Evolutionary conservation across 1,140 invertebrate species (phyloP).

Genomic region (Pachypsylla venusta): DNA sequence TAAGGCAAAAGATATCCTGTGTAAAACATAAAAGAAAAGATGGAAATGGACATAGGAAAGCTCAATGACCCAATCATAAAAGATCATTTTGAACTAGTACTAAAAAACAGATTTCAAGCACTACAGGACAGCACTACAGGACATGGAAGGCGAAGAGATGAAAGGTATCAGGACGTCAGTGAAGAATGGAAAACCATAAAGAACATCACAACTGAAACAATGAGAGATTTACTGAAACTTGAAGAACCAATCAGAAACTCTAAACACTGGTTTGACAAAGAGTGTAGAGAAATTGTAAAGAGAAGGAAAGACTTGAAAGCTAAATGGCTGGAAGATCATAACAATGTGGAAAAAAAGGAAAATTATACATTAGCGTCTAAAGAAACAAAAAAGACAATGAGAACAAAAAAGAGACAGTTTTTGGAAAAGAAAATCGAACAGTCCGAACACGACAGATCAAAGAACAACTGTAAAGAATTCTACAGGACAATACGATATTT

Average conservation of each 20-base stretch:
- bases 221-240: slow-evolving; percentile 11
- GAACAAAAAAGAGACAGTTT: slow-evolving; percentile 17
- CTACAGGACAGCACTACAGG: neutral
- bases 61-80: neutral
- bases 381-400: slow-evolving; percentile 16
- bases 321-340: slow-evolving; percentile 4
- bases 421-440: slow-evolving; percentile 14
- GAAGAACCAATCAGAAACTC: slow-evolving; percentile 9
- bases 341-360: slow-evolving; percentile 4
- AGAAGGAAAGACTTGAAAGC: slow-evolving; percentile 10
- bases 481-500: slow-evolving; percentile 15
- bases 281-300: slow-evolving; percentile 13
- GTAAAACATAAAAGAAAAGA: neutral
- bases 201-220: neutral
- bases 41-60: slow-evolving; percentile 3
- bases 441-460: slow-evolving; percentile 7
- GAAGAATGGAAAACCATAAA: slow-evolving; percentile 1
- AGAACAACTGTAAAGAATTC: slow-evolving; percentile 14
- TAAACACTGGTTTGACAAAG: slow-evolving; percentile 18
- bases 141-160: neutral
- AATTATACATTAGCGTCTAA: slow-evolving; percentile 10
- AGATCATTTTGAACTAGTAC: neutral
- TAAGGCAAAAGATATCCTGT: slow-evolving; percentile 12
- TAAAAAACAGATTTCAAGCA: slow-evolving; percentile 3
- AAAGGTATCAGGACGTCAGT: slow-evolving; percentile 1